phyloP scores from a whole-genome alignment of 2,888 invertebrate species.

The Spodoptera littoralis region DNA sequence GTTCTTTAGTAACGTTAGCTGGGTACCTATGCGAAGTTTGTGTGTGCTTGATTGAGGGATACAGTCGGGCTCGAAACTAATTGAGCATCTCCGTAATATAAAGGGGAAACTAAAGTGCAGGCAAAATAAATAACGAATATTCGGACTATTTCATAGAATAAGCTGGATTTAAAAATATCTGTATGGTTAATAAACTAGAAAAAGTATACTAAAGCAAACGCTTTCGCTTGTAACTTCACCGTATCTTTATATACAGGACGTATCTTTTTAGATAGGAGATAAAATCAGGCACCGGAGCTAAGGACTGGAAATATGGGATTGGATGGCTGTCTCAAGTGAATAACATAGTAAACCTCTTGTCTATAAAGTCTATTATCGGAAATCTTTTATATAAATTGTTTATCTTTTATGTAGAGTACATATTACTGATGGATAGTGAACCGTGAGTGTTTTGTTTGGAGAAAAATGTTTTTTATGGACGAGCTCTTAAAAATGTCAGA shows the following conservation, averaged over 20 bases:
- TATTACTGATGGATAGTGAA: background rate
- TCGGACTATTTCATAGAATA: too few relatives aligned
- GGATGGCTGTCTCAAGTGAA: constrained; percentile 26
- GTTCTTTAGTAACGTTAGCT: too few relatives aligned
- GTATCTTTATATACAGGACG: constrained; percentile 22
- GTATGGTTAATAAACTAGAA: background rate
- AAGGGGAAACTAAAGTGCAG: too few relatives aligned
- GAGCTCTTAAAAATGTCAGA: too few relatives aligned
- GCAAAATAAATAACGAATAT: too few relatives aligned
- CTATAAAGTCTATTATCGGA: constrained; percentile 20
- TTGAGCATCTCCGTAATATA: too few relatives aligned
- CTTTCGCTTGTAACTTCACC: background rate
- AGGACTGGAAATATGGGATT: constrained; percentile 46
- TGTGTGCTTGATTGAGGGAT: too few relatives aligned
- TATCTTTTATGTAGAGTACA: background rate
- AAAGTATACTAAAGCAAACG: background rate
- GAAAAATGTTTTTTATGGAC: background rate
- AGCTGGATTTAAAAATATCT: too few relatives aligned
- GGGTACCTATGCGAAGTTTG: too few relatives aligned
- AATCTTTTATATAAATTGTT: constrained; percentile 2
- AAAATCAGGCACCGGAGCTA: constrained; percentile 44
- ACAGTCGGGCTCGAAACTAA: too few relatives aligned
- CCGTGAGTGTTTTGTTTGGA: background rate
- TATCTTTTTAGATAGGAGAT: constrained; percentile 39
- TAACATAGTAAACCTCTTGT: constrained; percentile 27